Base-by-base conservation (phyloP, 2,797 vertebrate genomes). In the Philypnodon macrostomus region DNA sequence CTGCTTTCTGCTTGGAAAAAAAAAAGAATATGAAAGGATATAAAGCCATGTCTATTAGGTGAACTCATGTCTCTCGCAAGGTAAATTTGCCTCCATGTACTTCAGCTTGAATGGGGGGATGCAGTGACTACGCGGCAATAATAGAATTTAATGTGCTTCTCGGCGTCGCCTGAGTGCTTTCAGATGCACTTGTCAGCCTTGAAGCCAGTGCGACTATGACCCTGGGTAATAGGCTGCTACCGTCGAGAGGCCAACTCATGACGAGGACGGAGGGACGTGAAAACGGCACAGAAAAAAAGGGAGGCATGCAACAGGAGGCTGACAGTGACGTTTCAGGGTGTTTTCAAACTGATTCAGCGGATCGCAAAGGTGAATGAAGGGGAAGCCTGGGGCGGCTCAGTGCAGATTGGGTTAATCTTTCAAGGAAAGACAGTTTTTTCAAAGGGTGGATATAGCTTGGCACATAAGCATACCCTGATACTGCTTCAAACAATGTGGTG, bases 141-240 rank as follows among this genome's bases (percentile, higher is more conserved):
- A 90, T 83, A 84, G 85, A 86, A 85, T 89, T 87, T 86, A 83
- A 87, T 89, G 79, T 84, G 80, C 66, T 85, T 79, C 73, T 79
- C 77, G 63, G 84, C 74, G 48, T 79, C 67, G 67, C 72, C 84
- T 80, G 80, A 86, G 83, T 86, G 83, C 85, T 86, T 87, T 84
- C 78, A 80, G 77, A 81, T 78, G 82, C 77, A 79, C 82, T 82
- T 70, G 77, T 83, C 84, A 84, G 88, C 85, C 86, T 89, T 81
- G 85, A 82, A 85, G 84, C 84, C 74, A 84, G 68, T 77, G 84
- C 73, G 74, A 83, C 85, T 74, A 86, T 86, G 81, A 85, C 84
- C 85, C 86, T 77, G 75, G 81, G 73, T 85, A 86, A 86, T 77
- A 83, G 75, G 81, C 73, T 76, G 68, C 70, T 70, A 68, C 69